Conservation (phyloP, 2,797 vertebrate species). For the Falco naumanni region DNA sequence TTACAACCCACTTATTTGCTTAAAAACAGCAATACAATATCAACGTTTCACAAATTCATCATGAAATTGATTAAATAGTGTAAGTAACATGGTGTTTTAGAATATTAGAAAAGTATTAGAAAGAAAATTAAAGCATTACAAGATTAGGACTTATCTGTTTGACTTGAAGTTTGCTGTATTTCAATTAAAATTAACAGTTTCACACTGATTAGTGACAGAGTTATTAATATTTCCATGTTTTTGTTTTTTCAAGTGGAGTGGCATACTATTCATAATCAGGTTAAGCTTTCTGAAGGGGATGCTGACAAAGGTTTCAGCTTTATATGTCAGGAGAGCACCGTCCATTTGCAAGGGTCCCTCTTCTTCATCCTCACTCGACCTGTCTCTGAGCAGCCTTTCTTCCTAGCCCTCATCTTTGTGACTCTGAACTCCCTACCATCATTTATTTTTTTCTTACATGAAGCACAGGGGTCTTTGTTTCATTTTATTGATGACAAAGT, state of each 20-base stretch:
- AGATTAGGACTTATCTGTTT: constrained; percentile 35
- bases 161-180: neutral
- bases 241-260: constrained; percentile 1
- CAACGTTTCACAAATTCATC: neutral
- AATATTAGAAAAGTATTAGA: constrained; percentile 42
- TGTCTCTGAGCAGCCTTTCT: neutral
- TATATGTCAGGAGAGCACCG: neutral
- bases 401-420: neutral
- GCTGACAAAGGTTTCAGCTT: neutral
- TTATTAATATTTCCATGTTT: neutral
- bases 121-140: constrained; percentile 51
- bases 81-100: neutral
- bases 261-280: neutral
- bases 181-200: constrained; percentile 61
- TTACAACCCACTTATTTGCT: neutral
- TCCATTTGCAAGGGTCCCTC: neutral
- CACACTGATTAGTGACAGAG: constrained; percentile 9
- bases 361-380: neutral
- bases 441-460: neutral
- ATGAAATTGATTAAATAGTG: constrained; percentile 33
- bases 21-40: neutral
- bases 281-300: neutral
- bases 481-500: neutral
- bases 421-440: neutral
- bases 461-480: constrained; percentile 16